phyloP scores from a whole-genome alignment of 2,113 vertebrate species.

The Hippocampus mohnikei region DNA sequence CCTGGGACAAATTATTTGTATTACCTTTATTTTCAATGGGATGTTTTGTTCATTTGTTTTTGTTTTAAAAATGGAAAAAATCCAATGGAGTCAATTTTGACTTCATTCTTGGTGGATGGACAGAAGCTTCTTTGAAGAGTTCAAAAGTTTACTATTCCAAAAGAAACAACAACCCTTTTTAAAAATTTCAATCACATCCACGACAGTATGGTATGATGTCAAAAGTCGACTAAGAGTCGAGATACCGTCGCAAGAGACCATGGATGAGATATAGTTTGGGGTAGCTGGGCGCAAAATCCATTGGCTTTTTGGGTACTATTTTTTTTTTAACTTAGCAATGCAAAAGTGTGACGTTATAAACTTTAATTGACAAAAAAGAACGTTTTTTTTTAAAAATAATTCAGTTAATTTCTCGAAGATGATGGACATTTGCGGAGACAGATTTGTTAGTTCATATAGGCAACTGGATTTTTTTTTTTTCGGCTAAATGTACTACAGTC shows the following conservation, averaged over 20 bases:
- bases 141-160: no score
- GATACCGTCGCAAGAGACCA: not conserved
- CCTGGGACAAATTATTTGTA: no score
- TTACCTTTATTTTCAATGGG: no score
- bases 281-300: not conserved
- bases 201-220: not conserved
- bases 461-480: constrained; percentile 95
- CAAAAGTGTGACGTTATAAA: not conserved
- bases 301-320: not conserved
- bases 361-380: not conserved
- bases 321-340: not conserved
- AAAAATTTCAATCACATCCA: not conserved
- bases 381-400: constrained; percentile 27
- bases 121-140: no score
- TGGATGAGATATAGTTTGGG: not conserved
- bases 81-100: no score
- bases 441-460: constrained; percentile 91
- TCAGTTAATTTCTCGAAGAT: constrained; percentile 69
- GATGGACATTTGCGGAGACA: constrained; percentile 85
- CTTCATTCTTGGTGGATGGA: no score
- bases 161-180: not conserved
- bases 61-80: no score
- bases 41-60: no score
- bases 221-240: not conserved
- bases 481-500: constrained; percentile 98